phyloP scores from a whole-genome alignment of 2,888 invertebrate species.

The Colletes collaris region DNA sequence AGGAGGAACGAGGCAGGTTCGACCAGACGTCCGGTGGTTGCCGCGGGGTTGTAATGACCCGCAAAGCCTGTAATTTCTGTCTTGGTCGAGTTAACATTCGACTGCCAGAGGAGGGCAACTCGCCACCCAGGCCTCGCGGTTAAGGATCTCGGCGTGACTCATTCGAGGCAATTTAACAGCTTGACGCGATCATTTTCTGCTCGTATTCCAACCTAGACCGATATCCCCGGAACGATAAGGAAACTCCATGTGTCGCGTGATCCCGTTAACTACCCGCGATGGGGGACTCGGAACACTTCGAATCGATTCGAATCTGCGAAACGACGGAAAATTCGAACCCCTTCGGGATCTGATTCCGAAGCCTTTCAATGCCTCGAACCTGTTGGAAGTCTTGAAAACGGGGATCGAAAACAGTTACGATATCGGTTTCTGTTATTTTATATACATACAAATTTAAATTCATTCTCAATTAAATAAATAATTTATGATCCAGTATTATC shows the following conservation, averaged over 20 bases:
- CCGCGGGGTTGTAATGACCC: conserved; percentile 62
- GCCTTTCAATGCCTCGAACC: too few relatives aligned
- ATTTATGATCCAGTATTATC: too few relatives aligned
- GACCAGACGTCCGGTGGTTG: conserved; percentile 51
- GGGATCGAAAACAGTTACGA: too few relatives aligned
- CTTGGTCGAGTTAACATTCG: conserved; percentile 65
- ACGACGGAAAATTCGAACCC: too few relatives aligned
- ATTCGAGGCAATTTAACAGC: conserved; percentile 30
- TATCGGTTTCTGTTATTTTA: too few relatives aligned
- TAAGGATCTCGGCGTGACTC: conserved; percentile 27
- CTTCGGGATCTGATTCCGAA: too few relatives aligned
- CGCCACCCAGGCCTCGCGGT: conserved; percentile 40
- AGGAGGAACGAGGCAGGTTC: conserved; percentile 10
- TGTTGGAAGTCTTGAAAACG: too few relatives aligned
- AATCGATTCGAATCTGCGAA: too few relatives aligned
- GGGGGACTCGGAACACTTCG: too few relatives aligned
- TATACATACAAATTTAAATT: too few relatives aligned
- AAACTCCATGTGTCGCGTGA: conserved; percentile 8
- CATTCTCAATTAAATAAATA: too few relatives aligned
- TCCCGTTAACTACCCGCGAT: not conserved
- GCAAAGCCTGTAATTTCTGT: conserved; percentile 63
- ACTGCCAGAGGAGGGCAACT: conserved; percentile 44
- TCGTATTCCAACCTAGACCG: not conserved
- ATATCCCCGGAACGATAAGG: conserved; percentile 6
- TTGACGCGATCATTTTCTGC: conserved; percentile 12